Conservation (phyloP, 2,113 vertebrate genomes). For the Heterochromis multidens region DNA sequence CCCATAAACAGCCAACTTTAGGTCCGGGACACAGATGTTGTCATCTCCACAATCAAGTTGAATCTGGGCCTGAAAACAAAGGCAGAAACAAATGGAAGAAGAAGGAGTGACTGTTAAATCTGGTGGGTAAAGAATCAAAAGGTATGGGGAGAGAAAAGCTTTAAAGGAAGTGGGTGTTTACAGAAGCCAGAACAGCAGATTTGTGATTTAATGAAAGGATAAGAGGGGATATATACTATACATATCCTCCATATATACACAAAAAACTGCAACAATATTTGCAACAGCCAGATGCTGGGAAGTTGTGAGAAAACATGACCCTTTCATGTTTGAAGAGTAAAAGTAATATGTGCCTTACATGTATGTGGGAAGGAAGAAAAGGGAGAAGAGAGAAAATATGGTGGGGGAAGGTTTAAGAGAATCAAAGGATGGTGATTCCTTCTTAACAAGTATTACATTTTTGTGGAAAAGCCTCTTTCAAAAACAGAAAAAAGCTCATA, state of each 20-base stretch:
- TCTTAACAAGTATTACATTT: slow-evolving; percentile 20
- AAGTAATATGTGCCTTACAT: not conserved
- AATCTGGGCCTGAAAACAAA: slow-evolving; percentile 78
- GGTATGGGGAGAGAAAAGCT: slow-evolving; percentile 7
- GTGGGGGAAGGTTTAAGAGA: not conserved
- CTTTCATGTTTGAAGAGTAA: slow-evolving; percentile 11
- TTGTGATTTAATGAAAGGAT: slow-evolving; percentile 52
- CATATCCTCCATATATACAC: slow-evolving; percentile 1
- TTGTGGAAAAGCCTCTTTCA: slow-evolving; percentile 17
- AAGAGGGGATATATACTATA: slow-evolving; percentile 1
- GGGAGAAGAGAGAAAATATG: not conserved
- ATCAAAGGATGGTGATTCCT: slow-evolving; percentile 14
- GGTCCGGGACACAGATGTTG: slow-evolving; percentile 86
- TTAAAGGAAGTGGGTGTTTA: slow-evolving; percentile 51
- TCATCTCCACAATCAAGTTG: slow-evolving; percentile 86
- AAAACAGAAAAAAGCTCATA: slow-evolving; percentile 20
- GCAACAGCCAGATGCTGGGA: not conserved
- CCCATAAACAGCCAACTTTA: slow-evolving; percentile 80
- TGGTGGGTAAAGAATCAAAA: not conserved
- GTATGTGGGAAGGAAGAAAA: slow-evolving; percentile 30
- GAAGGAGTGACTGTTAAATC: not conserved
- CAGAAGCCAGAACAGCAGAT: slow-evolving; percentile 7
- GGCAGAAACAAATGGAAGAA: not conserved
- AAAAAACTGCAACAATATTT: slow-evolving; percentile 27
- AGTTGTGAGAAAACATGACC: not conserved